phyloP scores from a whole-genome alignment of 2,888 invertebrate species.

The Chymomyza procnemis region DNA sequence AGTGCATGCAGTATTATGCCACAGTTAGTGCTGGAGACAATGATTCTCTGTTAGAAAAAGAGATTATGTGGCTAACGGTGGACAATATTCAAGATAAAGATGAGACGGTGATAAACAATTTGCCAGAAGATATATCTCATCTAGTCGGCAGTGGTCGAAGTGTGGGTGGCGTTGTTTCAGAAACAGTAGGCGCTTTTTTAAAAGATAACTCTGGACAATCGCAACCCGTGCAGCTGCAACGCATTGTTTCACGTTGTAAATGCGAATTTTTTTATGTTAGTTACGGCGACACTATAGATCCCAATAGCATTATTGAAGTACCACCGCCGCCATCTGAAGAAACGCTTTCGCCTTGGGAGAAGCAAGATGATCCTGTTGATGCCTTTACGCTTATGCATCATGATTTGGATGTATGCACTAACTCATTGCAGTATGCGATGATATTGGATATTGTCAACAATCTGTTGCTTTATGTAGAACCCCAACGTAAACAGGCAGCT shows the following conservation, averaged over 20 bases:
- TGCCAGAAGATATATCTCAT: slow-evolving; percentile 92
- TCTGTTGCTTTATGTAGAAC: slow-evolving; percentile 96
- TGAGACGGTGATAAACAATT: slow-evolving; percentile 86
- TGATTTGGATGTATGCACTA: slow-evolving; percentile 98
- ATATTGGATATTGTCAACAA: slow-evolving; percentile 98
- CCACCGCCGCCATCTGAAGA: slow-evolving; percentile 86
- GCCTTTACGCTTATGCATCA: slow-evolving; percentile 99
- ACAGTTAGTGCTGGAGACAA: slow-evolving; percentile 92
- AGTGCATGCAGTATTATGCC: slow-evolving; percentile 99
- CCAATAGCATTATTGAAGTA: slow-evolving; percentile 81
- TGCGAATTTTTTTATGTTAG: slow-evolving; percentile 98
- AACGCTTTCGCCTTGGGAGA: slow-evolving; percentile 87
- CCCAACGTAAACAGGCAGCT: slow-evolving; percentile 93
- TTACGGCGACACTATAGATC: slow-evolving; percentile 87
- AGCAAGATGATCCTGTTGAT: slow-evolving; percentile 93
- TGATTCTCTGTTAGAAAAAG: slow-evolving; percentile 86
- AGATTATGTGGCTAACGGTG: slow-evolving; percentile 97
- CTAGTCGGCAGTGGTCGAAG: slow-evolving; percentile 96
- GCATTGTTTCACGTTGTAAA: slow-evolving; percentile 97
- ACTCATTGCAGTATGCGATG: slow-evolving; percentile 96
- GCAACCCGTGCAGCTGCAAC: slow-evolving; percentile 87
- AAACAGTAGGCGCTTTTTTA: slow-evolving; percentile 90
- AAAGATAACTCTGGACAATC: slow-evolving; percentile 82
- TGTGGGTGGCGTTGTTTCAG: slow-evolving; percentile 96
- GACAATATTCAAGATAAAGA: slow-evolving; percentile 94